Conservation (phyloP, 2,113 vertebrate species). For the Cercopithecus mona region DNA sequence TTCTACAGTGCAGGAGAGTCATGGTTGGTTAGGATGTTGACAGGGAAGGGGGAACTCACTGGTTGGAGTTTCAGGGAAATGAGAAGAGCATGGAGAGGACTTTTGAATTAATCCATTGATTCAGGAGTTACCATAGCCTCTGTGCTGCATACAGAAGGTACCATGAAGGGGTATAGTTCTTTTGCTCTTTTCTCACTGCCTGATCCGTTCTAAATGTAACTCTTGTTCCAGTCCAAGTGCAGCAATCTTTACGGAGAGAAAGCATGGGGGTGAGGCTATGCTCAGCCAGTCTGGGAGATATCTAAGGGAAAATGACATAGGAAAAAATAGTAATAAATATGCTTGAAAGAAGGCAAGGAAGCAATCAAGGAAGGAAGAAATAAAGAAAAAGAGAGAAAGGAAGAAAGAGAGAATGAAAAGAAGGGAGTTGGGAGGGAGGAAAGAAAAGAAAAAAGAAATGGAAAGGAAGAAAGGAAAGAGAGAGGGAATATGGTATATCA, state of each 20-base stretch:
- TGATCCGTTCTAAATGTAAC: neutral
- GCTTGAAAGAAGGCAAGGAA: neutral
- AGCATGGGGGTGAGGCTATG: neutral
- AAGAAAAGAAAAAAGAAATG: accelerated
- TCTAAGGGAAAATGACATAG: neutral
- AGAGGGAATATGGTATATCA: neutral
- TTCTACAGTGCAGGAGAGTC: constrained; percentile 31
- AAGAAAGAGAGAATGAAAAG: accelerated
- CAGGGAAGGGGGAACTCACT: neutral
- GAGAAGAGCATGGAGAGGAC: neutral
- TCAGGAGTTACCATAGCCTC: neutral
- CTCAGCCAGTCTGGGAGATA: neutral
- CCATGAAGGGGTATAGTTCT: neutral
- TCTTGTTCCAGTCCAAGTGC: neutral
- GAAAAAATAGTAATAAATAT: neutral
- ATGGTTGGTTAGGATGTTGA: neutral
- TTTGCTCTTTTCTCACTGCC: neutral
- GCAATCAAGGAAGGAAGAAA: neutral
- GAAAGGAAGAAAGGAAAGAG: too few species aligned
- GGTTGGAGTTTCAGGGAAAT: neutral
- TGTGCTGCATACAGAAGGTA: neutral
- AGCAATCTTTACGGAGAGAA: neutral
- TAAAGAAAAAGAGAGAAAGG: neutral
- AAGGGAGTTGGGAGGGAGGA: too few species aligned
- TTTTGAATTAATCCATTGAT: neutral